Conservation (phyloP, 1,140 invertebrate species). For the Druon quercuslanigerum region DNA sequence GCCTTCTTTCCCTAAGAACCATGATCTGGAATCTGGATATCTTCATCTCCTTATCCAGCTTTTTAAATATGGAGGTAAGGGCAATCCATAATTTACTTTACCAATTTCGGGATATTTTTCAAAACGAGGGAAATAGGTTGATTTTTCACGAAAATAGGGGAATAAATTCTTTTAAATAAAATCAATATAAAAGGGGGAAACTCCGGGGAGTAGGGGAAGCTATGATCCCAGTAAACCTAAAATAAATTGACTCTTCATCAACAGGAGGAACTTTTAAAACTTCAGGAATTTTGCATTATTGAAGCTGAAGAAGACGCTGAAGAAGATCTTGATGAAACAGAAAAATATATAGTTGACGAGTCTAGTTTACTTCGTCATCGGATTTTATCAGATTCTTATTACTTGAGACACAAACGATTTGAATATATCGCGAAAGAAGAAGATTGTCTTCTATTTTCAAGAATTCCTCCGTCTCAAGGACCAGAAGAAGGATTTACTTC, state of each 20-base stretch:
- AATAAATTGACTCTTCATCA: slow-evolving; percentile 16
- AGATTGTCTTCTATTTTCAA: slow-evolving; percentile 61
- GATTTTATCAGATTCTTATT: slow-evolving; percentile 66
- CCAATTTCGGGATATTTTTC: too few relatives aligned
- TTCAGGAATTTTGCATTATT: slow-evolving; percentile 61
- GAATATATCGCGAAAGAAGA: slow-evolving; percentile 51
- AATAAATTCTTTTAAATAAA: too few relatives aligned
- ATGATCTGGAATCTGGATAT: slow-evolving; percentile 71
- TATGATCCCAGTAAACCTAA: background rate
- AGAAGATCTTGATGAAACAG: slow-evolving; percentile 32
- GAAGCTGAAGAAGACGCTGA: slow-evolving; percentile 45
- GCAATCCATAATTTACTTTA: too few relatives aligned
- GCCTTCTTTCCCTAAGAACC: slow-evolving; percentile 63
- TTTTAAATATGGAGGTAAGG: slow-evolving; percentile 67
- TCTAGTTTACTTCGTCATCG: slow-evolving; percentile 62
- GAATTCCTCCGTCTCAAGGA: slow-evolving; percentile 56
- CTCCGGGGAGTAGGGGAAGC: too few relatives aligned
- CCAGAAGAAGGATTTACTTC: slow-evolving; percentile 22
- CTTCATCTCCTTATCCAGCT: slow-evolving; percentile 61
- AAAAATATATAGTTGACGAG: slow-evolving; percentile 63
- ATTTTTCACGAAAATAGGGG: too few relatives aligned
- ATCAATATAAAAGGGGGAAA: too few relatives aligned
- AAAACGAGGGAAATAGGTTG: too few relatives aligned
- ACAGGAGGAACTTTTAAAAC: slow-evolving; percentile 64
- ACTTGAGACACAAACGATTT: slow-evolving; percentile 54